Percentiles rank a stretch among this genome's conserved stretches.
These are phyloP conservation scores for Phymatocera aterrima DNA, from an alignment of 2,888 invertebrate species.

Conservation along the genomic window DNA sequence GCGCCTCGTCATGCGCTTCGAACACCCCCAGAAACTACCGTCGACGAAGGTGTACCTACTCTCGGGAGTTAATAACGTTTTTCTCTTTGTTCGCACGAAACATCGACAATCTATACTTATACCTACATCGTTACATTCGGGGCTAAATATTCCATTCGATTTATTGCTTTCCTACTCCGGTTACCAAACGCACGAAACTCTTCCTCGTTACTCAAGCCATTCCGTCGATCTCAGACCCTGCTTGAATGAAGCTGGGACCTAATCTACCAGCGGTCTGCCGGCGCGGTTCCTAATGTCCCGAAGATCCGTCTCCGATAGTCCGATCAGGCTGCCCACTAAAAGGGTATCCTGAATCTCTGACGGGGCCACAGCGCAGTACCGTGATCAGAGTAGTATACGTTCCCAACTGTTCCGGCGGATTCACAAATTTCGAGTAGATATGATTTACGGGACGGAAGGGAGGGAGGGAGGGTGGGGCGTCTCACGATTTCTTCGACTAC, in stretches of 20 bases:
- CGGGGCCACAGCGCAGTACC: not conserved
- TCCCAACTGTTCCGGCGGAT: not conserved
- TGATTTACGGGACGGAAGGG: not conserved
- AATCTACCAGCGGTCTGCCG: constrained; percentile 24
- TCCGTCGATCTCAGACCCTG: constrained; percentile 18
- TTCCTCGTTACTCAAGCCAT: constrained; percentile 25
- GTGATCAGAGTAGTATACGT: not conserved
- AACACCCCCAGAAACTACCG: constrained; percentile 17
- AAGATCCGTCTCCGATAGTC: constrained; percentile 33
- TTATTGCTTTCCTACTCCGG: not conserved
- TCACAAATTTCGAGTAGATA: not conserved
- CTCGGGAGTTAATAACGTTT: not conserved
- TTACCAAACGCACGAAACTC: not conserved
- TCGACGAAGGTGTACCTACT: not conserved
- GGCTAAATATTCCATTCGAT: not conserved
- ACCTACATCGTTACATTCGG: not conserved
- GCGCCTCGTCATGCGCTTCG: constrained; percentile 68
- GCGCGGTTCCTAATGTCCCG: constrained; percentile 21
- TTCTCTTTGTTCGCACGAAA: not conserved
- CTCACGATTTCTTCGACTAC: not conserved
- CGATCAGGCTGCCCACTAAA: not conserved
- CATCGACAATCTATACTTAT: not conserved
- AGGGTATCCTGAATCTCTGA: not conserved
- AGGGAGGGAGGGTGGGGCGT: not conserved
- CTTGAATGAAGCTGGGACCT: constrained; percentile 31